Base-by-base conservation (phyloP, 2,888 invertebrate genomes). In the Glaucopsyche alexis region DNA sequence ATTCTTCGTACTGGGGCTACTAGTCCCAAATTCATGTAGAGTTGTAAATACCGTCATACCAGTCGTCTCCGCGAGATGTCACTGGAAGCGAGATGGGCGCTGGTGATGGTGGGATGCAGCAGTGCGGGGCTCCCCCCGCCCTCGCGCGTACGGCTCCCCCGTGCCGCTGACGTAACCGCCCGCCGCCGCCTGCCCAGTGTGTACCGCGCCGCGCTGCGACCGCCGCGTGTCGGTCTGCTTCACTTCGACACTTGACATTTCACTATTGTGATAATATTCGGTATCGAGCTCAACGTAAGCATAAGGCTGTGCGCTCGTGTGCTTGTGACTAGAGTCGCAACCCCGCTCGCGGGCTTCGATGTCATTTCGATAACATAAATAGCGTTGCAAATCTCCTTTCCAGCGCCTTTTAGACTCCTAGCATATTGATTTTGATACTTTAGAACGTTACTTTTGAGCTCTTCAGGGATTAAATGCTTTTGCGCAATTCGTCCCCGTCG, bases 161-260 rank as follows among this genome's bases (percentile, higher is more conserved):
- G 60, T 90, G 87, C 81, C 88, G 87, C 91, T 93, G 91, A 92
- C 93, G 91, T 92, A 93, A 93, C 89, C 87, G 84, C 88, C 88
- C 89, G 89, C 86, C 86, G 88, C 90, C 90, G 88, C 90, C 90
- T 89, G 89, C 90, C 91, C 91, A 91, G 91, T 92, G 89, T 87
- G 90, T 87, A 87, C 87, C 90, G 89, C 90, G 92, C 89, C 92
- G 90, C 89, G 90, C 86, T 87, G 85, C 86, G 84, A 86, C 85
- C 84, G 84, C 85, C 83, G 88, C 85, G 88, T 87, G 77, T 78
- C 79, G 78, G 80, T 81, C 76, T 87, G 89, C 84, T 89, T 88
- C 84, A 87, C 84, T 79, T 83, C 85, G 83, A 81, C 87, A 88
- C 84, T 90, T 91, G 88, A 90, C 90, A 90, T 90, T 90, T 88